A percentile compares a stretch with the other conserved stretches of the same genome.
Evolutionary conservation across 2,113 vertebrate genomes (phyloP).

Genomic region (Gasterosteus nipponicus): DNA sequence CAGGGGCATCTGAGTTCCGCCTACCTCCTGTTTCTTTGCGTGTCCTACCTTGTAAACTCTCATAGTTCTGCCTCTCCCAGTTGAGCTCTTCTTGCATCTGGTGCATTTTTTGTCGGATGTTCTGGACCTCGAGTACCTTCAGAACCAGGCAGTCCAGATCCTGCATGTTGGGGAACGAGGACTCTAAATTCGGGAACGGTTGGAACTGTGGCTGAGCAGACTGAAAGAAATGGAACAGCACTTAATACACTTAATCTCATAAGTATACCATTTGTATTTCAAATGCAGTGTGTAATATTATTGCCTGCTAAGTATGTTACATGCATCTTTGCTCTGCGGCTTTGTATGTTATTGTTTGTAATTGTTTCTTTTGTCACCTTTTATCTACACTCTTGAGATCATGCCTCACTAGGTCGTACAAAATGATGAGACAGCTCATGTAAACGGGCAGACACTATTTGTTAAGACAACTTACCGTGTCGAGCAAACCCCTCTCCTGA

Average conservation of each 20-base stretch:
- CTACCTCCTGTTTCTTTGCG: neutral
- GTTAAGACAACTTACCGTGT: constrained; percentile 51
- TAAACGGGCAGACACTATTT: neutral
- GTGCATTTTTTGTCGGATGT: constrained; percentile 75
- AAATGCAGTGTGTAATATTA: neutral
- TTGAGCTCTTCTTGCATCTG: constrained; percentile 79
- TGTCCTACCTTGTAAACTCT: constrained; percentile 69
- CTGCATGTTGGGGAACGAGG: constrained; percentile 10
- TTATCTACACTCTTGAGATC: neutral
- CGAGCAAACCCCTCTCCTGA: constrained; percentile 73
- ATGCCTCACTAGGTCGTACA: neutral
- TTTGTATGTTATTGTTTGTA: neutral
- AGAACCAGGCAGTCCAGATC: constrained; percentile 69
- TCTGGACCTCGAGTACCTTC: constrained; percentile 75
- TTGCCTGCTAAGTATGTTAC: neutral
- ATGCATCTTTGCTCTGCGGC: neutral
- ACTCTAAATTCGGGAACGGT: neutral
- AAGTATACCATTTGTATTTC: neutral
- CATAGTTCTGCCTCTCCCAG: constrained; percentile 80
- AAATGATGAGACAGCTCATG: neutral
- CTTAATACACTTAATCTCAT: neutral
- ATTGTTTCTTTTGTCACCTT: neutral
- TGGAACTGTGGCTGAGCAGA: constrained; percentile 10
- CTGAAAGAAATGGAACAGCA: constrained; percentile 23
- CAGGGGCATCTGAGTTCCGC: neutral